Conservation (phyloP, 1,140 invertebrate genomes). For the Lepidurus apus region DNA sequence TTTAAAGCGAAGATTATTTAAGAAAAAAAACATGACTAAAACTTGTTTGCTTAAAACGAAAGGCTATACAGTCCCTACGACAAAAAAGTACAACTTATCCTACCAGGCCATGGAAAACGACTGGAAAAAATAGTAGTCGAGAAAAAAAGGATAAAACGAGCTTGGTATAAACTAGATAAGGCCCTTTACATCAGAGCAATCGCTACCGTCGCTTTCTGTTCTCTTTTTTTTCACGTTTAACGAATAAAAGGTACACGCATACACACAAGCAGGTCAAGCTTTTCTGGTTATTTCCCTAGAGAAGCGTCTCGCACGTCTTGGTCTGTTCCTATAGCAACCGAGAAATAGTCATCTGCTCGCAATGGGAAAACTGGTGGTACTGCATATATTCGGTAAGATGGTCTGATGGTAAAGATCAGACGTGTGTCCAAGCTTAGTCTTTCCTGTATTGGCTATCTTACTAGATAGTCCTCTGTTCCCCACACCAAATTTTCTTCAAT, state of each 20-base stretch:
- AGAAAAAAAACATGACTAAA: not conserved
- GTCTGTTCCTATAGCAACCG: not conserved
- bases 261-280: constrained; percentile 7
- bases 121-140: not conserved
- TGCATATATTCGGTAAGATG: not conserved
- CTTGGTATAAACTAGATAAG: not conserved
- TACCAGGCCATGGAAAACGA: not conserved
- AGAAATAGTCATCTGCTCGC: not conserved
- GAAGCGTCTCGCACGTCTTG: constrained; percentile 7
- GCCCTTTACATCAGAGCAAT: not conserved
- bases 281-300: not conserved
- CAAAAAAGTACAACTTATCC: not conserved
- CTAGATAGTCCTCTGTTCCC: not conserved
- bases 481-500: not conserved
- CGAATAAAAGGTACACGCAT: not conserved
- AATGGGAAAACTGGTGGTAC: not conserved
- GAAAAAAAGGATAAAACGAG: not conserved
- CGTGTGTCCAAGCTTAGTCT: not conserved
- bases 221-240: not conserved
- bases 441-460: not conserved
- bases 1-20: not conserved
- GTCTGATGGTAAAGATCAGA: not conserved
- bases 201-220: not conserved
- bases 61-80: not conserved
- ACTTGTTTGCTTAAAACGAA: not conserved